Evolutionary conservation across 2,797 vertebrate genomes (phyloP).

Genomic region (Acanthiza pusilla): DNA sequence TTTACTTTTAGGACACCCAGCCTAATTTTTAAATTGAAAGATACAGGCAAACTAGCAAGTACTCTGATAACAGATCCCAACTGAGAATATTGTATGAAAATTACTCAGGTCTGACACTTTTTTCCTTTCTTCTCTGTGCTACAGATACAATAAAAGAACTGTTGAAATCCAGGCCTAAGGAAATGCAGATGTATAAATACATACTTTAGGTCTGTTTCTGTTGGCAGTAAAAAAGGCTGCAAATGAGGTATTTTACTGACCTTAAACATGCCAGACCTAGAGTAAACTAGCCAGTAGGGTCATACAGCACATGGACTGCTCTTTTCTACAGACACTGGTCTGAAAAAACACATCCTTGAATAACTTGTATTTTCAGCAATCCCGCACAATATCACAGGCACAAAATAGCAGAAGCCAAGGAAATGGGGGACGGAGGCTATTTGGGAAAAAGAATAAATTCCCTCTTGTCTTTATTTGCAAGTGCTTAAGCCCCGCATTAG

Average conservation of each 20-base stretch:
- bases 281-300: background rate
- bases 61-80: background rate
- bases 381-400: background rate
- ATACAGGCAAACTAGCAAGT: background rate
- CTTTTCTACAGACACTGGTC: background rate
- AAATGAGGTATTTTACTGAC: background rate
- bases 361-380: background rate
- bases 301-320: background rate
- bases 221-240: background rate
- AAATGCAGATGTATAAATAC: background rate
- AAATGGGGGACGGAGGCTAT: background rate
- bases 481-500: background rate
- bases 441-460: background rate
- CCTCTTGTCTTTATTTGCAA: background rate
- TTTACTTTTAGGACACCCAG: background rate
- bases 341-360: background rate
- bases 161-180: background rate
- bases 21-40: background rate
- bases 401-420: background rate
- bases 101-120: background rate
- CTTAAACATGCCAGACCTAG: background rate
- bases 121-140: background rate
- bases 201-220: background rate
- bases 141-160: background rate
- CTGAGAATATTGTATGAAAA: background rate